Conservation (phyloP, 2,113 vertebrate species). For the Poeciliopsis retropinna region DNA sequence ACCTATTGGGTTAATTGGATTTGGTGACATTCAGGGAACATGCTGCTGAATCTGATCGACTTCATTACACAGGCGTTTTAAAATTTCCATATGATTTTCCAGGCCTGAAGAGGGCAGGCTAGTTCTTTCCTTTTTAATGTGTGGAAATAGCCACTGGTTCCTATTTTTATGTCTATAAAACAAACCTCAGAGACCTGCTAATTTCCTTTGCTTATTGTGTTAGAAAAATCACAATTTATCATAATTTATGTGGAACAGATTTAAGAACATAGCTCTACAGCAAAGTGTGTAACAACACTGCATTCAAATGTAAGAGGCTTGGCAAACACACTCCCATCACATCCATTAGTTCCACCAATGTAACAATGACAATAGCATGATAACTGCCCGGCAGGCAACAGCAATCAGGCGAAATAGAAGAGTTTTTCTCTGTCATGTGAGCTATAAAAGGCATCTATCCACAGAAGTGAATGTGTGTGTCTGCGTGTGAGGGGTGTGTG, state of each 20-base stretch:
- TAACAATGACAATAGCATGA: conserved; percentile 67
- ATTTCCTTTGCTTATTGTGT: conserved; percentile 8
- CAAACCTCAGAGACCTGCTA: background rate
- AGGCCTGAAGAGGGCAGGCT: conserved; percentile 78
- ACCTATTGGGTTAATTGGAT: conserved; percentile 69
- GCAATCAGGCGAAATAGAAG: conserved; percentile 68
- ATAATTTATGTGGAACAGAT: conserved; percentile 10
- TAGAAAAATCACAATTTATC: background rate
- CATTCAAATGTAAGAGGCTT: conserved; percentile 25
- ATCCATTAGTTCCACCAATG: conserved; percentile 70
- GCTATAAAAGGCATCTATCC: conserved; percentile 72
- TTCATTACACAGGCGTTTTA: conserved; percentile 8
- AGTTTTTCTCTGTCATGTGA: conserved; percentile 71
- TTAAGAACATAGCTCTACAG: conserved; percentile 2
- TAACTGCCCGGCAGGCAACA: conserved; percentile 68
- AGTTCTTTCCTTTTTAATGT: conserved; percentile 36
- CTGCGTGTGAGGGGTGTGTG: conserved; percentile 20
- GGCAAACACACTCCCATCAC: conserved; percentile 49
- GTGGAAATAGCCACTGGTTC: background rate
- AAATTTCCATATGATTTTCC: conserved; percentile 43
- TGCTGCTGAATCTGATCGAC: conserved; percentile 20
- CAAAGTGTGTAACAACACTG: conserved; percentile 1
- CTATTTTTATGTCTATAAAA: background rate
- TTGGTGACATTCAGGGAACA: conserved; percentile 41
- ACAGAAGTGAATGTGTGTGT: conserved; percentile 44